A percentile compares a stretch with the other conserved stretches of the same genome.
These are phyloP conservation scores for Gnathonemus longibarbis DNA, from an alignment of 2,113 vertebrate genomes.

Conservation along the genomic window DNA sequence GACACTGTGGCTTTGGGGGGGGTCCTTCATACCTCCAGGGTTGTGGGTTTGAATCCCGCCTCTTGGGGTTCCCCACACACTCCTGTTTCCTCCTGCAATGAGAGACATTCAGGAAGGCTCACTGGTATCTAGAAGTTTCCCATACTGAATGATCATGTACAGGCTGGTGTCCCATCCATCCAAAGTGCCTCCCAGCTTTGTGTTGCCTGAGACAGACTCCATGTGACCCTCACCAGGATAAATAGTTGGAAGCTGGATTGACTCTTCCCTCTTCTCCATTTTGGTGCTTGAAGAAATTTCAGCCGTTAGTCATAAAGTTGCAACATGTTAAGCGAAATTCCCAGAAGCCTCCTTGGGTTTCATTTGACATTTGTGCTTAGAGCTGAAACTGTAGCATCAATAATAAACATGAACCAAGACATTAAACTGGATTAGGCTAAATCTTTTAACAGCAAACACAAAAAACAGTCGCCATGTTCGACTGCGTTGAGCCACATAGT, in stretches of 20 bases:
- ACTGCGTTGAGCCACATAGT: not conserved
- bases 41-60: not conserved
- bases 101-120: not conserved
- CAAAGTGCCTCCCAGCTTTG: not conserved
- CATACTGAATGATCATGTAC: not conserved
- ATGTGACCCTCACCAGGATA: not conserved
- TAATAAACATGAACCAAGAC: not conserved
- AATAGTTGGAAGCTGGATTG: not conserved
- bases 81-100: not conserved
- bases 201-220: not conserved
- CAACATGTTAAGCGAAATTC: not conserved
- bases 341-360: not conserved
- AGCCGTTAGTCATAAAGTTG: not conserved
- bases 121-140: not conserved
- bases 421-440: not conserved
- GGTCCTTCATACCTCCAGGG: not conserved
- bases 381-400: not conserved
- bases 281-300: not conserved
- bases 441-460: not conserved
- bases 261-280: not conserved
- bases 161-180: not conserved
- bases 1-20: not conserved
- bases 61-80: not conserved
- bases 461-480: not conserved
- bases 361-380: constrained; percentile 6